Conservation (phyloP, 2,888 invertebrate genomes). For the Hemaris fuciformis region DNA sequence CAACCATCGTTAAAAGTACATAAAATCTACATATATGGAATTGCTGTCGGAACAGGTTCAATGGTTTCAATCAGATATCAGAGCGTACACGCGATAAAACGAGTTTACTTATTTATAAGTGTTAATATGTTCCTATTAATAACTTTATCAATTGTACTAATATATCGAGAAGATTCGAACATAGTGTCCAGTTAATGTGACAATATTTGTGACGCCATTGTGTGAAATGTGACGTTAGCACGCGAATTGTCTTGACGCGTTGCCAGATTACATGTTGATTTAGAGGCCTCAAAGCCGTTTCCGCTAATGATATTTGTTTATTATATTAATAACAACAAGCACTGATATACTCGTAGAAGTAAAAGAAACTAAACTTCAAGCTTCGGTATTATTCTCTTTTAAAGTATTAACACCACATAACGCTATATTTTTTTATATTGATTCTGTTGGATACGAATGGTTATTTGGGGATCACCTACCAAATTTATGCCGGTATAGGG, state of each 20-base stretch:
- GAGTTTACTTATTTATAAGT: not conserved
- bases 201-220: not conserved
- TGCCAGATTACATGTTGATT: not conserved
- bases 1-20: not conserved
- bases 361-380: too few species aligned
- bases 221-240: not conserved
- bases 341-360: not conserved
- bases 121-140: not conserved
- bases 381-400: too few species aligned
- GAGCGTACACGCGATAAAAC: not conserved
- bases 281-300: not conserved
- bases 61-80: not conserved
- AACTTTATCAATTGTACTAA: not conserved
- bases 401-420: too few species aligned
- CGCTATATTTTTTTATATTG: too few species aligned
- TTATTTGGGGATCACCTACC: too few species aligned
- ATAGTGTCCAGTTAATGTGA: not conserved
- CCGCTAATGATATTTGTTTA: not conserved
- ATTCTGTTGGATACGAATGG: too few species aligned
- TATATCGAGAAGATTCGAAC: not conserved
- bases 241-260: not conserved
- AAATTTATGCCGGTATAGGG: too few species aligned
- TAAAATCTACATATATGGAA: not conserved
- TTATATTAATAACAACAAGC: not conserved
- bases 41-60: not conserved